These are phyloP conservation scores for Eledona agricola DNA, from an alignment of 2,888 invertebrate genomes.

Conservation along the genomic window DNA sequence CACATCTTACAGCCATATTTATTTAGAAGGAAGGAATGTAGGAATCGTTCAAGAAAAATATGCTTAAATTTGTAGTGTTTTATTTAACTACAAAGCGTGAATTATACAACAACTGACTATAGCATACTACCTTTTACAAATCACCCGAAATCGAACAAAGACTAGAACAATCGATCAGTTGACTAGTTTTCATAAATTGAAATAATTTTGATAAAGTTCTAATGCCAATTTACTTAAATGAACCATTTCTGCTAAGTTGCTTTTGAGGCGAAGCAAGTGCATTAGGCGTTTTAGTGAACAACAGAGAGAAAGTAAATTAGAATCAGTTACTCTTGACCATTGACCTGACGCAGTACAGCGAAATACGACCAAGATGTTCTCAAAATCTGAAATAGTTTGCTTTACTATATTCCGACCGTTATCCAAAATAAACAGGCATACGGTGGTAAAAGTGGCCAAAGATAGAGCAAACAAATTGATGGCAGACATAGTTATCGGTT, in stretches of 20 bases:
- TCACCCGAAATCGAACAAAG: too few species aligned
- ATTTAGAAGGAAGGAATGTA: background rate
- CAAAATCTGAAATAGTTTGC: constrained; percentile 24
- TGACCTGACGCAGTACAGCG: constrained; percentile 26
- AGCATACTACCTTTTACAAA: too few species aligned
- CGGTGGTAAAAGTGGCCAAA: constrained; percentile 12
- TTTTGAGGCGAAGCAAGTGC: background rate
- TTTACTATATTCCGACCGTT: background rate
- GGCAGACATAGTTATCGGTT: constrained; percentile 13
- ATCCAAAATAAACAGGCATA: background rate
- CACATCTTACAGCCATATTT: constrained; percentile 1
- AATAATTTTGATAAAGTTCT: too few species aligned
- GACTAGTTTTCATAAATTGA: too few species aligned
- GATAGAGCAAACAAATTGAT: constrained; percentile 15
- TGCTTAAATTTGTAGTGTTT: constrained; percentile 6
- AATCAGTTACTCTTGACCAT: constrained; percentile 9
- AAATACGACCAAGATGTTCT: constrained; percentile 33
- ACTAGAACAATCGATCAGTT: background rate
- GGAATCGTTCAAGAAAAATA: background rate
- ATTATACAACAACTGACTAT: constrained; percentile 3
- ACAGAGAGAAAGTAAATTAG: constrained; percentile 2
- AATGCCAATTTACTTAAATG: too few species aligned
- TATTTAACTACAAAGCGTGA: constrained; percentile 8
- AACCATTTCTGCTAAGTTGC: background rate
- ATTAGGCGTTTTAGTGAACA: background rate